Conservation (phyloP, 1,140 invertebrate genomes). For the Sycobia sp. region DNA sequence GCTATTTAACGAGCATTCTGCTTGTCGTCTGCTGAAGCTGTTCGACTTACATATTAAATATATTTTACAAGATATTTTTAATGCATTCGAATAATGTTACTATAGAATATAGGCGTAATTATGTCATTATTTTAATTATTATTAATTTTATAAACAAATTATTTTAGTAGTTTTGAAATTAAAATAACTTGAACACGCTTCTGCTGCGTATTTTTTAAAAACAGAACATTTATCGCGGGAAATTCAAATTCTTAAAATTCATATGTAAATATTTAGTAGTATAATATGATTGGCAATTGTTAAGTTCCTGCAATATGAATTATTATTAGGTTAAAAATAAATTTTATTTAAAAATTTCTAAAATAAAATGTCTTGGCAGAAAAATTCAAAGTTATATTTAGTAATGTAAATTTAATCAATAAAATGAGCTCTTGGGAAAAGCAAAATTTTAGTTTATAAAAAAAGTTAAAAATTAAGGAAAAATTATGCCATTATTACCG, state of each 20-base stretch:
- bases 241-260: conserved; percentile 17
- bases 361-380: conserved; percentile 11
- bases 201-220: too few relatives aligned
- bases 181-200: too few relatives aligned
- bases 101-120: too few relatives aligned
- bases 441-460: neutral
- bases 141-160: too few relatives aligned
- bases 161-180: too few relatives aligned
- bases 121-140: too few relatives aligned
- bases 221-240: conserved; percentile 3
- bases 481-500: conserved; percentile 48
- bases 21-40: too few relatives aligned
- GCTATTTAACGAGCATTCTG: too few relatives aligned
- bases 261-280: too few relatives aligned
- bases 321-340: conserved; percentile 12
- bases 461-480: conserved; percentile 1
- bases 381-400: conserved; percentile 10
- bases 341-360: conserved; percentile 8
- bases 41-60: too few relatives aligned
- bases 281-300: conserved; percentile 30
- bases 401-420: conserved; percentile 1
- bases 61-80: too few relatives aligned
- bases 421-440: neutral
- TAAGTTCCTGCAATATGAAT: conserved; percentile 14
- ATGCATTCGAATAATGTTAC: too few relatives aligned